Evolutionary conservation across 2,113 vertebrate species (phyloP), one percentile per base, ranked within the genome.

Genomic region (Hyperopisus bebe): DNA sequence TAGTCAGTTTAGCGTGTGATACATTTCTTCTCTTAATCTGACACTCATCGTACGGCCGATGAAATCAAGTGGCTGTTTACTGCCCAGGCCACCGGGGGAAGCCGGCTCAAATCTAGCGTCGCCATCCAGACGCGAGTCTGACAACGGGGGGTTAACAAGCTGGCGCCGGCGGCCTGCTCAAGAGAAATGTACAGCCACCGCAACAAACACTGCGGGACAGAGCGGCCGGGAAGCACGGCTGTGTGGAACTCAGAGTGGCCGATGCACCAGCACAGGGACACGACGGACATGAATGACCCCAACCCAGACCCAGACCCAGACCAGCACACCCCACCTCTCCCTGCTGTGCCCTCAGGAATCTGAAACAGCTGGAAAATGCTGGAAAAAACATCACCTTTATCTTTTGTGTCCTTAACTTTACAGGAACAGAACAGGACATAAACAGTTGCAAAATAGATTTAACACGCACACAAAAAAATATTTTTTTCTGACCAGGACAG

Each of bases 121-220:
- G 62, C n/a, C 1, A 9, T n/a, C 58, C 24, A 2, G 58, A 62
- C 8, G 55, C 55, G 21, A 58, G 6, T 66, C 24, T 3, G 62
- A 66, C 3, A n/a, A 6, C 8, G 3, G 62, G 62, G 24, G 62
- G 9, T 13, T 27, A 31, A 66, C 10, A 11, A 66, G n/a, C n/a
- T 5, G 3, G n/a, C 62, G 0, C 3, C n/a, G 9, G n/a, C 1
- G 0, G 62, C n/a, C 62, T 0, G 9, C 62, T 13, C 0, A 1
- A 10, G n/a, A 31, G 62, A 66, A 27, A 66, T 3, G 62, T 11
- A 3, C 9, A 3, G n/a, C 2, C 24, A 3, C 8, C 24, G 1
- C 2, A 11, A 8, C 8, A 4, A 27, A 66, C n/a, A 3, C 9
- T 31, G 62, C 9, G 10, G 58, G 1, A 27, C 24, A 27, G 58